A percentile compares a stretch with the other conserved stretches of the same genome.
Evolutionary conservation across 1,140 invertebrate genomes (phyloP).

Genomic region (Pentalonia nigronervosa): DNA sequence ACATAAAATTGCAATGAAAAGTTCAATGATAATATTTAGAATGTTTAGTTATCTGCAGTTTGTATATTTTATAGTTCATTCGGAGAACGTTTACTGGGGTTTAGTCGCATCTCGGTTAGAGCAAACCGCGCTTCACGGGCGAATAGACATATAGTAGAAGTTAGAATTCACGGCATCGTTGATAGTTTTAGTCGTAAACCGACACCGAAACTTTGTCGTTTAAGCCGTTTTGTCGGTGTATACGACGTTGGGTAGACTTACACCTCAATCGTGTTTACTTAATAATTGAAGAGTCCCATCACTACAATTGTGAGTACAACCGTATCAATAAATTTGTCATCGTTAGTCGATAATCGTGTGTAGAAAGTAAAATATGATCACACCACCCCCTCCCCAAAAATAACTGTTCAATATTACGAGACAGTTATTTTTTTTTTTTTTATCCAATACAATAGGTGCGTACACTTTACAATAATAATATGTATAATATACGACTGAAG

Average conservation of each 20-base stretch:
- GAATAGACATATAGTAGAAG: neutral
- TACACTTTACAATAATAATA: neutral
- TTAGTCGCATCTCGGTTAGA: neutral
- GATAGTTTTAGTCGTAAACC: slow-evolving; percentile 7
- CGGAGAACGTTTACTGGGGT: neutral
- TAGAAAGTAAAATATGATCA: too few relatives aligned
- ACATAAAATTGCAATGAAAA: neutral
- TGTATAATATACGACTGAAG: neutral
- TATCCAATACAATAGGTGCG: neutral
- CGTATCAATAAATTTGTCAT: too few relatives aligned
- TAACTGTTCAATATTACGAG: neutral
- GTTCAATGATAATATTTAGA: neutral
- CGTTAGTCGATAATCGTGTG: too few relatives aligned
- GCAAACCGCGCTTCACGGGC: neutral
- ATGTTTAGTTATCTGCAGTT: neutral
- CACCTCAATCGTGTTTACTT: too few relatives aligned
- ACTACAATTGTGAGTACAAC: too few relatives aligned
- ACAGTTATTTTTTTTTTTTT: neutral
- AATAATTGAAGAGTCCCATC: too few relatives aligned
- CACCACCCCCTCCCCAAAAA: too few relatives aligned
- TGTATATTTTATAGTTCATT: neutral
- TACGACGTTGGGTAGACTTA: neutral
- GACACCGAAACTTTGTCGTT: neutral
- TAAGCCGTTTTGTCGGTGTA: neutral
- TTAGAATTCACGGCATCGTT: neutral